Base-by-base conservation (phyloP, 2,888 invertebrate genomes). In the Synergus gifuensis region DNA sequence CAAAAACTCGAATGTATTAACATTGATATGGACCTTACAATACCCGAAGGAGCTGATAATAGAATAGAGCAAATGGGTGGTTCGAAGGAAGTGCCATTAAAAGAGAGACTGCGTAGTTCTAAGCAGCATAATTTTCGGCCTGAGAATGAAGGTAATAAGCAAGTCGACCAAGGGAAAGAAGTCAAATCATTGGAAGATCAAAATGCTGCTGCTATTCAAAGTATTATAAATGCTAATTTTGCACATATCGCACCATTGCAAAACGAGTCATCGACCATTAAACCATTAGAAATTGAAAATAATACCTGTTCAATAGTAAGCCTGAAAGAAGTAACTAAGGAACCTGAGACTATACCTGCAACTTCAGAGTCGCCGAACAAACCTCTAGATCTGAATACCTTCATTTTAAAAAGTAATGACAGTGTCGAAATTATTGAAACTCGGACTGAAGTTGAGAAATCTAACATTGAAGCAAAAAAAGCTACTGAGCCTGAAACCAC, bases 201-300 rank as follows among this genome's bases (percentile, higher is more conserved):
- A 77, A 92, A 92, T 81, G 91, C 89, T 5, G 92, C 90, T 12
- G 92, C 92, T 22, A 86, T 92, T 44, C 85, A 90, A 79, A 90
- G 89, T 67, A 92, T 92, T 77, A 91, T 92, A 69, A 91, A 91
- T 80, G 91, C 88, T 0, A 92, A 89, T 67, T 86, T 54, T 44
- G 62, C 77, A 77, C 63, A 2, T 12, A 73, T 9, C 28, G 69
- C 28, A 28, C 14, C 46, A 28, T 22, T 9, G 14, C 12, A n/a
- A 14, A 64, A 1, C 64, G n/a, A 36, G 4, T 9, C 58, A 9
- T 9, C 58, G 18, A 4, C 8, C 16, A 28, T 49, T 5, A 77
- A 69, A 44, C 16, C 18, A 44, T 14, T 40, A 36, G 36, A 63
- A 46, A 76, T 9, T 49, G 28, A 49, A n/a, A 49, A 22, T 46